A percentile compares a stretch with the other conserved stretches of the same genome.
Evolutionary conservation across 2,113 vertebrate genomes (phyloP).

Genomic region (Clinocottus analis): DNA sequence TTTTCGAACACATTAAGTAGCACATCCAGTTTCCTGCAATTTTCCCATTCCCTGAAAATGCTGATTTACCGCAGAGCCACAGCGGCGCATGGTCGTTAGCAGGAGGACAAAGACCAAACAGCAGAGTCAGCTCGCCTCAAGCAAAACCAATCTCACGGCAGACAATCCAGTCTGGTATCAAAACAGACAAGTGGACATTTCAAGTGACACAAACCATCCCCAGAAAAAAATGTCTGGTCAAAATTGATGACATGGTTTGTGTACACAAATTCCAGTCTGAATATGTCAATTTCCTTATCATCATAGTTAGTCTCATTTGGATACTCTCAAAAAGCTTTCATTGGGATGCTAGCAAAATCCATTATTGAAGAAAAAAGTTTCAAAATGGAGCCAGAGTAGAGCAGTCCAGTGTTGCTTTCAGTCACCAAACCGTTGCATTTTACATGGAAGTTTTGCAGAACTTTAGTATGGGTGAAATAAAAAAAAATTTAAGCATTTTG

Average conservation of each 20-base stretch:
- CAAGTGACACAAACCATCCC: slow-evolving; percentile 54
- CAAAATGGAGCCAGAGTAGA: slow-evolving; percentile 4
- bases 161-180: slow-evolving; percentile 58
- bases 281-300: slow-evolving; percentile 49
- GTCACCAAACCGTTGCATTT: slow-evolving; percentile 18
- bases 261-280: slow-evolving; percentile 51
- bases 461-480: slow-evolving; percentile 3
- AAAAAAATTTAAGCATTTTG: slow-evolving; percentile 45
- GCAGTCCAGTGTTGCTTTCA: slow-evolving; percentile 15
- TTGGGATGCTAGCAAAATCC: neutral
- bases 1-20: slow-evolving; percentile 80
- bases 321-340: slow-evolving; percentile 10
- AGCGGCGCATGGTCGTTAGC: slow-evolving; percentile 59
- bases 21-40: slow-evolving; percentile 81
- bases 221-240: slow-evolving; percentile 56
- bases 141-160: slow-evolving; percentile 54
- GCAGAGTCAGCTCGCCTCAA: slow-evolving; percentile 61
- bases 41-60: slow-evolving; percentile 77
- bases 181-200: slow-evolving; percentile 73
- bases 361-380: neutral
- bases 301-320: slow-evolving; percentile 29
- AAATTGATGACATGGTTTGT: slow-evolving; percentile 61
- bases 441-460: slow-evolving; percentile 22
- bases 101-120: slow-evolving; percentile 66
- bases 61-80: slow-evolving; percentile 72